phyloP scores from a whole-genome alignment of 1,140 invertebrate genomes.

The Drosophila athabasca region DNA sequence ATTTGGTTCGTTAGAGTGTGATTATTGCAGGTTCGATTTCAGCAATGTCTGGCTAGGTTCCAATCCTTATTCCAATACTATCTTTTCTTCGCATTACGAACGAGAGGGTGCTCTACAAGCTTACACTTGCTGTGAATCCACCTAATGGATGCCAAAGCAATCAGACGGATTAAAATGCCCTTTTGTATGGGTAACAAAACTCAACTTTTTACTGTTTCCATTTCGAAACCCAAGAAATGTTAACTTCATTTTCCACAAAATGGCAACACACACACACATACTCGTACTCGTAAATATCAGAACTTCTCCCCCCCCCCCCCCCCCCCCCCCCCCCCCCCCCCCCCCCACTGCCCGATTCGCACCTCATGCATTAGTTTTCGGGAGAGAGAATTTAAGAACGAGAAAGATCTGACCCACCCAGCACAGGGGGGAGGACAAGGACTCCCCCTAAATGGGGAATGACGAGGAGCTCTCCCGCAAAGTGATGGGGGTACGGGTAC shows the following conservation, averaged over 20 bases:
- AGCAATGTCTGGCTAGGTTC: no score
- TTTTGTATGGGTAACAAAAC: not conserved
- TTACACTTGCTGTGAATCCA: no score
- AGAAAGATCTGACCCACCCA: conserved; percentile 49
- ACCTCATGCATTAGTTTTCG: conserved; percentile 34
- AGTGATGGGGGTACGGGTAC: not conserved
- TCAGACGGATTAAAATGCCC: no score
- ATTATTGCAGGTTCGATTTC: no score
- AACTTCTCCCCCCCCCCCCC: not conserved
- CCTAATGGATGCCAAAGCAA: no score
- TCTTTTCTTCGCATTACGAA: no score
- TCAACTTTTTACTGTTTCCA: conserved; percentile 31
- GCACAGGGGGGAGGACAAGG: not conserved
- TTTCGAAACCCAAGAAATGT: conserved; percentile 23
- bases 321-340: not conserved
- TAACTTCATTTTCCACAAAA: conserved; percentile 26
- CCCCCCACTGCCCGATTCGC: not conserved
- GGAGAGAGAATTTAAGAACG: conserved; percentile 33
- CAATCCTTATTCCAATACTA: no score
- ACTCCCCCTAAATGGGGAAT: not conserved
- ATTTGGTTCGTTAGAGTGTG: no score
- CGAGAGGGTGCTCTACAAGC: no score
- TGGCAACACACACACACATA: not conserved
- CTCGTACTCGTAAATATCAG: not conserved
- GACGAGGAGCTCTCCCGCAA: conserved; percentile 1